These are phyloP conservation scores for Ictalurus furcatus DNA, from an alignment of 2,113 vertebrate species.

Conservation along the genomic window DNA sequence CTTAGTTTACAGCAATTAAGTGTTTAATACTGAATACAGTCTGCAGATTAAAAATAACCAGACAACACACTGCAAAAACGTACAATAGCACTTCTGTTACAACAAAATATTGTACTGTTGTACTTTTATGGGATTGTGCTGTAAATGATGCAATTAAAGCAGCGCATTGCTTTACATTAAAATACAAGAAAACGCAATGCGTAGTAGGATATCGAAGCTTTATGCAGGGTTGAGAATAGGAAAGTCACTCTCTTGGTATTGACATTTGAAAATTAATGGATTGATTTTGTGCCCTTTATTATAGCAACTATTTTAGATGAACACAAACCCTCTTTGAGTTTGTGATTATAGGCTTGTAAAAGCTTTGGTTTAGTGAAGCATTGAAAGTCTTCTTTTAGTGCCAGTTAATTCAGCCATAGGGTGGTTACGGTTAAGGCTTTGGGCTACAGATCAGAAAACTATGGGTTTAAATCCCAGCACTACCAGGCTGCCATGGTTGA, in stretches of 20 bases:
- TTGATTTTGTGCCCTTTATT: not conserved
- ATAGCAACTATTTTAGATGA: not conserved
- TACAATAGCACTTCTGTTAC: not conserved
- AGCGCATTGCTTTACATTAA: not conserved
- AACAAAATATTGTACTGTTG: not conserved
- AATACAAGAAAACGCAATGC: not conserved
- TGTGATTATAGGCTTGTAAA: not conserved
- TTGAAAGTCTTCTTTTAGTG: not conserved
- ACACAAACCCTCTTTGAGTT: not conserved
- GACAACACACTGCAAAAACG: not conserved
- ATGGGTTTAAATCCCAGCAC: constrained; percentile 4
- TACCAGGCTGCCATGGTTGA: not conserved
- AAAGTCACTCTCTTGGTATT: not conserved
- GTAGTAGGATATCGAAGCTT: not conserved
- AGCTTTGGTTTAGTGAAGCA: not conserved
- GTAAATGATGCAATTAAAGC: not conserved
- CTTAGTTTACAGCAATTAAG: not conserved
- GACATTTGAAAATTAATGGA: not conserved
- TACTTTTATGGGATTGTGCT: not conserved
- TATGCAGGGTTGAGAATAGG: not conserved
- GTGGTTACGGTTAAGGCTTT: not conserved
- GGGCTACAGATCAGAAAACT: constrained; percentile 12
- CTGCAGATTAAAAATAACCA: not conserved
- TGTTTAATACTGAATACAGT: not conserved
- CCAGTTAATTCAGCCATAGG: not conserved